These are phyloP conservation scores for Hyles vespertilio DNA, from an alignment of 1,140 invertebrate genomes.

Conservation along the genomic window DNA sequence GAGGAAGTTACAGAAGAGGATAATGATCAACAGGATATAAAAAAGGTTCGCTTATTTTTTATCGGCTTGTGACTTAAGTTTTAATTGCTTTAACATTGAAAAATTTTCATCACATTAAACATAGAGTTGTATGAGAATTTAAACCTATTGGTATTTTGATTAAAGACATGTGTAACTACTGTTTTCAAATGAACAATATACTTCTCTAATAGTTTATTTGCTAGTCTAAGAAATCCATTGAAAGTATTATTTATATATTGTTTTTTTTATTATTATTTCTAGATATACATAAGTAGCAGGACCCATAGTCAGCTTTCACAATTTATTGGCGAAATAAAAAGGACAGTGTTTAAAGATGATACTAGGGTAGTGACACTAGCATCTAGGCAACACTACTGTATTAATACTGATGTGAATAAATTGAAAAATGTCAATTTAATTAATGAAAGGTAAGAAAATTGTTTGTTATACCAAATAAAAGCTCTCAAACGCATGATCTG, in stretches of 20 bases:
- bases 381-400: constrained; percentile 95
- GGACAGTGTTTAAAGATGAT: constrained; percentile 85
- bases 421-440: constrained; percentile 89
- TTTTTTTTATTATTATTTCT: constrained; percentile 41
- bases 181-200: too few species aligned
- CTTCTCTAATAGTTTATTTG: too few species aligned
- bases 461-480: constrained; percentile 2
- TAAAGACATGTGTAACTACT: neutral
- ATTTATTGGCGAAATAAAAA: constrained; percentile 93
- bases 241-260: too few species aligned
- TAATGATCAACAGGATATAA: constrained; percentile 59
- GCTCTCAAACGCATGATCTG: neutral
- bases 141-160: neutral
- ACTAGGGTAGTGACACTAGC: constrained; percentile 89
- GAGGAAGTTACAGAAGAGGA: constrained; percentile 74
- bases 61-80: too few species aligned
- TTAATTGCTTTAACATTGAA: too few species aligned
- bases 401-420: constrained; percentile 88
- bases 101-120: too few species aligned
- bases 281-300: constrained; percentile 96
- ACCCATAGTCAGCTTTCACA: constrained; percentile 98
- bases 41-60: constrained; percentile 48
- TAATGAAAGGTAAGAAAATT: constrained; percentile 85
- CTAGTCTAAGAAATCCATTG: too few species aligned
- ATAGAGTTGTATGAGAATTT: too few species aligned